Conservation (phyloP, 2,888 invertebrate genomes). For the Lasioglossum lativentre region DNA sequence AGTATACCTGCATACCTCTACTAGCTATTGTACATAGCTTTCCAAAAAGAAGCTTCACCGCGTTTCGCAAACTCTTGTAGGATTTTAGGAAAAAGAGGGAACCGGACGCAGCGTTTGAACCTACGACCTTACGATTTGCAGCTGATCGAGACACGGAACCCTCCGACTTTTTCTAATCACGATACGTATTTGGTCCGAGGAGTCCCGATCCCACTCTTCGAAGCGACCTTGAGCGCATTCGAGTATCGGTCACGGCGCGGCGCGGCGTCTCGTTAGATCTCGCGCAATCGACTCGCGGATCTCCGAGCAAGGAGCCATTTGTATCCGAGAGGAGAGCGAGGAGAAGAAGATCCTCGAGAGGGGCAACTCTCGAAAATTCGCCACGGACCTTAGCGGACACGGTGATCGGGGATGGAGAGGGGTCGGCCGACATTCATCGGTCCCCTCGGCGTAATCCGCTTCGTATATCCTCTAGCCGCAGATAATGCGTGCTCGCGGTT, state of each 20-base stretch:
- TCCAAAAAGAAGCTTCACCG: neutral
- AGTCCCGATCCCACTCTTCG: too few species aligned
- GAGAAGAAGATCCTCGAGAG: conserved; percentile 14
- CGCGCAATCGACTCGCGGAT: conserved; percentile 37
- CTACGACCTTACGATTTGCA: too few species aligned
- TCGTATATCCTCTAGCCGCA: conserved; percentile 51
- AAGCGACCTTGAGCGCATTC: neutral
- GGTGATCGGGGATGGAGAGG: conserved; percentile 68
- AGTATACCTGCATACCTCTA: neutral
- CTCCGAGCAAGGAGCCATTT: conserved; percentile 24
- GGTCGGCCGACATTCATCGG: conserved; percentile 44
- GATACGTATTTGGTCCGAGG: too few species aligned
- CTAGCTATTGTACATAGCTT: neutral
- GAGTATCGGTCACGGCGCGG: conserved; percentile 10
- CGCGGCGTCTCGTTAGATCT: conserved; percentile 37
- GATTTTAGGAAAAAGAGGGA: too few species aligned
- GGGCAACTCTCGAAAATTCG: conserved; percentile 77
- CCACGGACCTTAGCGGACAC: conserved; percentile 75
- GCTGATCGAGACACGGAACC: too few species aligned
- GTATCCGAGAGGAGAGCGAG: neutral
- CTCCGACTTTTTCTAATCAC: too few species aligned
- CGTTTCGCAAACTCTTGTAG: neutral
- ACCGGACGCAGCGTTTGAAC: too few species aligned
- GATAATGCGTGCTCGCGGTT: conserved; percentile 59
- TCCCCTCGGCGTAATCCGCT: conserved; percentile 59